Conservation (phyloP, 2,113 vertebrate genomes). For the Machaerirhynchus nigripectus region DNA sequence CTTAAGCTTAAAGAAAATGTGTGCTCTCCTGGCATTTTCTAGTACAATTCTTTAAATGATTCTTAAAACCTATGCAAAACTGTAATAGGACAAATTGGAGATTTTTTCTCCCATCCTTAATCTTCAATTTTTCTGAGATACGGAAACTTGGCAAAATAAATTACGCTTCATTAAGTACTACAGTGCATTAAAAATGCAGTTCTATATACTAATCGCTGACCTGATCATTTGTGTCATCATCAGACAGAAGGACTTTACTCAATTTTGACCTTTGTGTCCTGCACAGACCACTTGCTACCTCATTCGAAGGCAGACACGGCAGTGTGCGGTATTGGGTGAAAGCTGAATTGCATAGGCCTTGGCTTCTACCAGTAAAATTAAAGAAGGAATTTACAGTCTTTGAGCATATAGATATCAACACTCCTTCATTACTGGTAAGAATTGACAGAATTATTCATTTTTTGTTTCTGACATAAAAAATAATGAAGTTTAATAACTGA, state of each 20-base stretch:
- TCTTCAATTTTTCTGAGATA: constrained; percentile 29
- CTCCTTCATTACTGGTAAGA: constrained; percentile 98
- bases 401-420: constrained; percentile 99
- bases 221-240: constrained; percentile 40
- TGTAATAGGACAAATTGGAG: constrained; percentile 8
- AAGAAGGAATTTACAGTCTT: constrained; percentile 99
- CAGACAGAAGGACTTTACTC: constrained; percentile 59
- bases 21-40: constrained; percentile 51
- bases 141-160: constrained; percentile 40
- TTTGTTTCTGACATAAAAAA: constrained; percentile 48
- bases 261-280: constrained; percentile 72
- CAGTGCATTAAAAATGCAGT: constrained; percentile 36
- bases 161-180: neutral
- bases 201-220: constrained; percentile 26
- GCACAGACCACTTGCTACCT: constrained; percentile 99
- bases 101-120: constrained; percentile 63
- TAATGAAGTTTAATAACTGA: constrained; percentile 14
- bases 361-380: constrained; percentile 98
- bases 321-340: constrained; percentile 99
- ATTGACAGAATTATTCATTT: constrained; percentile 57
- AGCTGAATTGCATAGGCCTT: constrained; percentile 97
- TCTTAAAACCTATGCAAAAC: constrained; percentile 5
- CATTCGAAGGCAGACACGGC: constrained; percentile 99
- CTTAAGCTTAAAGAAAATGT: constrained; percentile 54
- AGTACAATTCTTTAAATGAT: constrained; percentile 31